Base-by-base conservation (phyloP, 2,113 vertebrate genomes). In the Merops nubicus region DNA sequence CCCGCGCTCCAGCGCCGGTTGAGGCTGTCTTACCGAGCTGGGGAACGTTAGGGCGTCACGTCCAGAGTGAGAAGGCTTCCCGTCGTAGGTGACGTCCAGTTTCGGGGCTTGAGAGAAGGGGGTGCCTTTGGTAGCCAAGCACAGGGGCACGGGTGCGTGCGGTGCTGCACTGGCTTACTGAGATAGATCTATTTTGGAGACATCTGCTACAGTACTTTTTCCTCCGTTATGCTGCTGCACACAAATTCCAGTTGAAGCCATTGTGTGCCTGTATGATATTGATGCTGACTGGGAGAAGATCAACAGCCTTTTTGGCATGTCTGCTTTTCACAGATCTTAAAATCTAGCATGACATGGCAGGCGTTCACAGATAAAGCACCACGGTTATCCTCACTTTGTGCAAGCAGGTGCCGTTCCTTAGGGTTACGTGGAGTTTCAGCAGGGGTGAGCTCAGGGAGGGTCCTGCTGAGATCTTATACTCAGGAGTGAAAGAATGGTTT, bases 41-140 rank as follows among this genome's bases (percentile, higher is more conserved):
- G 21, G 43, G 74, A 78, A 26, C 77, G 89, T 87, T 94, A 85
- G 89, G 89, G 65, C 72, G 76, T 86, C 82, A 69, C 94, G 72
- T 89, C 88, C 34, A 59, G n/a, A 67, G 90, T 29, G 85, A 33
- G 87, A 88, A 93, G 83, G 89, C 70, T 89, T 12, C 57, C 13
- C 6, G 42, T 3, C 21, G 7, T 6, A 6, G 3, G 9, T 11
- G 65, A 21, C 9, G 6, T 25, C 34, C 13, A 33, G 31, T 62
- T n/a, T 64, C 14, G 17, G 20, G 15, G 31, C 17, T 47, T 16
- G 43, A 12, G 33, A 33, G 48, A 34, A 23, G 2, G 13, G 50
- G 22, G 4, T n/a, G 21, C 25, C 25, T 48, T 29, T 45, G 78
- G 11, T 60, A 10, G 9, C 15, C 29, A 0, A 42, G 28, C 18